Evolutionary conservation across 2,888 invertebrate species (phyloP).

Genomic region (Cephalotes varians): DNA sequence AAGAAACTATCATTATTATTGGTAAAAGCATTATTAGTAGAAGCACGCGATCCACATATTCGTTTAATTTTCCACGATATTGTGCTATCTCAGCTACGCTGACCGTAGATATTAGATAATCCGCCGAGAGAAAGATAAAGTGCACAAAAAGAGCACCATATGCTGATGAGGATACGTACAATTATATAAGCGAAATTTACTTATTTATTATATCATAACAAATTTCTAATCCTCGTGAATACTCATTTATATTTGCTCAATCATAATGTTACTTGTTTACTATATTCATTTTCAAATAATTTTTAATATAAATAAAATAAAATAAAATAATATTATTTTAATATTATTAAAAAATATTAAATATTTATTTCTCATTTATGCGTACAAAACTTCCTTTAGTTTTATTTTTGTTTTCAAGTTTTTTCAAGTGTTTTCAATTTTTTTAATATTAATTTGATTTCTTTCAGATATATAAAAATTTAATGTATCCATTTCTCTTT

Average conservation of each 20-base stretch:
- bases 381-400: neutral
- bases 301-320: too few relatives aligned
- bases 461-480: too few relatives aligned
- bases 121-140: constrained; percentile 35
- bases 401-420: neutral
- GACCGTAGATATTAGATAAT: constrained; percentile 61
- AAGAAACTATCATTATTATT: neutral
- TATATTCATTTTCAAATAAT: neutral
- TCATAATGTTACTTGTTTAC: neutral
- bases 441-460: too few relatives aligned
- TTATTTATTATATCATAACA: constrained; percentile 21
- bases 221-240: constrained; percentile 16
- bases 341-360: neutral
- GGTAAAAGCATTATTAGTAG: constrained; percentile 4
- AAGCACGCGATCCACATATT: neutral
- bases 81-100: neutral
- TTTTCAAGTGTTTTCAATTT: too few relatives aligned
- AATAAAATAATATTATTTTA: too few relatives aligned
- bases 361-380: neutral
- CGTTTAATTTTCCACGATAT: constrained; percentile 15
- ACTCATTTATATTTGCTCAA: neutral
- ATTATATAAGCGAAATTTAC: constrained; percentile 50
- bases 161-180: neutral
- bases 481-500: too few relatives aligned
- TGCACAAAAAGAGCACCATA: constrained; percentile 8